phyloP scores from a whole-genome alignment of 2,113 vertebrate species.

The Mus spicilegus region DNA sequence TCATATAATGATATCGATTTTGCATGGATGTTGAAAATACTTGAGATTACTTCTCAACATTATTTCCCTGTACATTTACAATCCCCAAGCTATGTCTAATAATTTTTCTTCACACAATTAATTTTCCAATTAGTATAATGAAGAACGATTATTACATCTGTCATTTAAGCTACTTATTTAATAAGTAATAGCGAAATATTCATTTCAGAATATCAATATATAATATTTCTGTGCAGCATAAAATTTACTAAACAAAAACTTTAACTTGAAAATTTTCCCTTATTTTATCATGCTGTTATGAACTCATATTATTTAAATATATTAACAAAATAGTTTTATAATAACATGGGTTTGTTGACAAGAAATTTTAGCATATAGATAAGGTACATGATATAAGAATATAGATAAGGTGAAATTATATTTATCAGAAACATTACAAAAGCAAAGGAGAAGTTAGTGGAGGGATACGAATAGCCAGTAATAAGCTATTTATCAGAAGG shows the following conservation, averaged over 20 bases:
- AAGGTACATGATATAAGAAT: too few species aligned
- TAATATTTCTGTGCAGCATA: not conserved
- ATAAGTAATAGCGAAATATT: not conserved
- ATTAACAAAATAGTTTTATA: not conserved
- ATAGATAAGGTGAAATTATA: constrained; percentile 1
- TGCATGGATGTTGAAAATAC: not conserved
- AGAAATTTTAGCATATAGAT: not conserved
- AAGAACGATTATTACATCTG: not conserved
- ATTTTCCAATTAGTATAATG: not conserved
- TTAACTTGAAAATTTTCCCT: not conserved
- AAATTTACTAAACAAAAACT: constrained; percentile 10
- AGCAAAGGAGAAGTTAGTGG: not conserved
- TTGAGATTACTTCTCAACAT: not conserved
- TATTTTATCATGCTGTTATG: not conserved
- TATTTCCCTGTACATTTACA: not conserved
- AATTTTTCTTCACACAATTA: not conserved
- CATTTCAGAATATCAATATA: not conserved
- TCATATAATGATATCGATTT: not conserved
- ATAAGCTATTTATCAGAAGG: not conserved
- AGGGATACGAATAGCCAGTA: not conserved
- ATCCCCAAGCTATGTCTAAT: not conserved
- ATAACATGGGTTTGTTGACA: not conserved
- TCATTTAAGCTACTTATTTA: constrained; percentile 21
- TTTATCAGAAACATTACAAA: not conserved
- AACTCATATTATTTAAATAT: not conserved